Evolutionary conservation across 2,888 invertebrate genomes (phyloP).

Genomic region (Mycogona germanica): DNA sequence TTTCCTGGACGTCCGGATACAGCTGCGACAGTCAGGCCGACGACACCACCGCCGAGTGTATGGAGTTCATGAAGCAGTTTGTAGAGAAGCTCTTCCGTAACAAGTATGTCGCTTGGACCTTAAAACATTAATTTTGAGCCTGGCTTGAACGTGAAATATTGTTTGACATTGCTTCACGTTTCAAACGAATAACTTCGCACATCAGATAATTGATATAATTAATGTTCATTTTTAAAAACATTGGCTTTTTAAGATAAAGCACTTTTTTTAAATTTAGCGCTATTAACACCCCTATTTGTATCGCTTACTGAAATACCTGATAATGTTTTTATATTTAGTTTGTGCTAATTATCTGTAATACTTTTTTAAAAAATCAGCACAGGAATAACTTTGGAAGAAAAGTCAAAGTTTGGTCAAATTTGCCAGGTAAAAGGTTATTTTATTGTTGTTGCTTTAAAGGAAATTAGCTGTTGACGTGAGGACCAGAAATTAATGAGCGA

Average conservation of each 20-base stretch:
- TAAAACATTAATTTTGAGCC: no score
- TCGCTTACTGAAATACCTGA: no score
- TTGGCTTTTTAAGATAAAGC: no score
- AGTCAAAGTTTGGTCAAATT: constrained; percentile 53
- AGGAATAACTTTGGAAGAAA: constrained; percentile 47
- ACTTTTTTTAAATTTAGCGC: no score
- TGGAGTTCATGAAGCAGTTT: constrained; percentile 51
- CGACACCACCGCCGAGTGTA: constrained; percentile 44
- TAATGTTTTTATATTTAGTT: constrained; percentile 5
- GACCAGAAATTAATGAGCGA: no score
- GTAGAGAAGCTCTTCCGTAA: constrained; percentile 35
- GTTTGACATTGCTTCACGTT: no score
- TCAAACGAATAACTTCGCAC: no score
- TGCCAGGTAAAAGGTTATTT: constrained; percentile 43
- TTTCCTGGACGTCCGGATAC: constrained; percentile 50
- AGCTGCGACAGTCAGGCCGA: constrained; percentile 46
- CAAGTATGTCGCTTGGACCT: constrained; percentile 7
- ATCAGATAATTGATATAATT: no score
- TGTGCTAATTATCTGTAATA: constrained; percentile 9
- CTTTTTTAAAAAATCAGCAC: constrained; percentile 34
- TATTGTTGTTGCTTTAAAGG: not conserved
- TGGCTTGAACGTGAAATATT: no score
- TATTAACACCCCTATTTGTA: no score
- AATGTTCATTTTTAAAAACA: no score
- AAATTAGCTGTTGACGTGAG: not conserved